Conservation (phyloP, 2,797 vertebrate genomes). For the Acanthornis magna region DNA sequence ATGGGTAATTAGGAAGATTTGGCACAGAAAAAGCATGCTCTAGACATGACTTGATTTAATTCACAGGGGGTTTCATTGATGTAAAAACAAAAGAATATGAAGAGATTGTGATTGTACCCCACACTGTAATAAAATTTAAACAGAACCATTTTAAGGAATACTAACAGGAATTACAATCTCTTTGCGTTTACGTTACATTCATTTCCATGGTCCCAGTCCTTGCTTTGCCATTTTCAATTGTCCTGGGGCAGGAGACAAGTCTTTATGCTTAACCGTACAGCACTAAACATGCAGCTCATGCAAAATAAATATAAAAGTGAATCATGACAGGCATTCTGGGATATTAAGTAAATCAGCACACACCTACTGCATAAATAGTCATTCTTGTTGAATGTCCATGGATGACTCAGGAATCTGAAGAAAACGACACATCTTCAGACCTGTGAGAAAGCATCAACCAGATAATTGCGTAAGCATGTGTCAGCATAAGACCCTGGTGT, state of each 20-base stretch:
- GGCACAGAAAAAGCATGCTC: neutral
- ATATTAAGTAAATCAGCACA: neutral
- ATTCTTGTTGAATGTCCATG: neutral
- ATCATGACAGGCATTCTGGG: neutral
- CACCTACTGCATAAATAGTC: neutral
- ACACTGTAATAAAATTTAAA: neutral
- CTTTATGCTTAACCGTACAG: neutral
- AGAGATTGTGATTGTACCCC: neutral
- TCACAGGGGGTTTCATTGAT: neutral
- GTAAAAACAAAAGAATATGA: neutral
- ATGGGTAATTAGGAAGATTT: neutral
- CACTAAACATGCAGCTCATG: neutral
- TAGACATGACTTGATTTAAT: neutral
- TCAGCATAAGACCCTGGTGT: neutral
- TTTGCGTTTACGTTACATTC: neutral
- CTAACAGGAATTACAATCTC: neutral
- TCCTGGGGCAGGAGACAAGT: neutral
- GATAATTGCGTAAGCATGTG: neutral
- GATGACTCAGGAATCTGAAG: neutral
- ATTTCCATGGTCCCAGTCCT: neutral
- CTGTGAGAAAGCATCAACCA: neutral
- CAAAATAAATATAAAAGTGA: constrained; percentile 15
- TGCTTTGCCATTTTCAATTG: neutral
- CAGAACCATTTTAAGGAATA: neutral
- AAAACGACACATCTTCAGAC: neutral